Evolutionary conservation across 2,113 vertebrate genomes (phyloP).

Genomic region (Protomyctophum bolini): DNA sequence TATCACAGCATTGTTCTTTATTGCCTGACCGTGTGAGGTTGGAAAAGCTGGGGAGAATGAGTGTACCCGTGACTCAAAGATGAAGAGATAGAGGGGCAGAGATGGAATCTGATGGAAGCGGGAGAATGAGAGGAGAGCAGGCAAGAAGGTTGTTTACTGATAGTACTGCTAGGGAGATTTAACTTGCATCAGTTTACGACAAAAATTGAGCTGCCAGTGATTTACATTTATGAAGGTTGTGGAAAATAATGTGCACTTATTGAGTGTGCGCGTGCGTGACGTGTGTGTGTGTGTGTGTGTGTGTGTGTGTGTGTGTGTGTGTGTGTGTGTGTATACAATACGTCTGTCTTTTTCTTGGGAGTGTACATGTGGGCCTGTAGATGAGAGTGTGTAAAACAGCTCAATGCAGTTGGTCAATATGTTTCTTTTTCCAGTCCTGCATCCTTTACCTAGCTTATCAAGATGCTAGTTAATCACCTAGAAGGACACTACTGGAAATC

Average conservation of each 20-base stretch:
- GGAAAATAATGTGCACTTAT: background rate
- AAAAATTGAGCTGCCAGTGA: background rate
- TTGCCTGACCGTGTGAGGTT: background rate
- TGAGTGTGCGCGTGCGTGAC: no score
- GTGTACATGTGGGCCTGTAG: background rate
- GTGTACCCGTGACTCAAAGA: background rate
- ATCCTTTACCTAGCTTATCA: slow-evolving; percentile 48
- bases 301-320: background rate
- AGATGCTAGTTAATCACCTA: slow-evolving; percentile 62
- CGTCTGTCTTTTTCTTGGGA: background rate
- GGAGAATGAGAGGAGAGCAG: background rate
- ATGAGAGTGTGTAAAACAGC: slow-evolving; percentile 26
- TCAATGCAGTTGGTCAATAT: slow-evolving; percentile 50
- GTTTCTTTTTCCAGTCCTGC: slow-evolving; percentile 48
- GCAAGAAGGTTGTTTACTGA: background rate
- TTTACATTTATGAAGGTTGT: background rate
- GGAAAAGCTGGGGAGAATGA: slow-evolving; percentile 15
- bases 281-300: background rate
- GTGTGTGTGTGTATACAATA: background rate
- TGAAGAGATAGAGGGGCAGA: background rate
- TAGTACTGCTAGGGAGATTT: background rate
- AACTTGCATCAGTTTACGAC: background rate
- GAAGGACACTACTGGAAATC: slow-evolving; percentile 66
- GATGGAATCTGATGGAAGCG: background rate
- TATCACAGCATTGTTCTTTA: background rate